Percentiles rank a stretch among this genome's conserved stretches.
These are phyloP conservation scores for Epizoanthus stellaris DNA, from an alignment of 92 coral and sea anemone genomes.

Conservation along the genomic window DNA sequence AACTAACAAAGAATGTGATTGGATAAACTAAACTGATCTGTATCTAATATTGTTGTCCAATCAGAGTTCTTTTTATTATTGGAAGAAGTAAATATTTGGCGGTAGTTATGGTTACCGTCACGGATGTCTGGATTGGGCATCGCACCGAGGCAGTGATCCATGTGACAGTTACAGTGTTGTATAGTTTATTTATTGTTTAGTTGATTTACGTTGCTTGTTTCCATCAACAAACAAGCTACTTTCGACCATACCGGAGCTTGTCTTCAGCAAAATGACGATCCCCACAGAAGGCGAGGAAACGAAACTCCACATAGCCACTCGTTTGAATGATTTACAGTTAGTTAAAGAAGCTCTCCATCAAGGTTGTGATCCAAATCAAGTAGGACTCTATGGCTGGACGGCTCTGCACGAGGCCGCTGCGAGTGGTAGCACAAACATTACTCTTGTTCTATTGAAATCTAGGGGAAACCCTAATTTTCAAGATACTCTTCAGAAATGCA, in stretches of 20 bases:
- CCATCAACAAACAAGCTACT: conserved; percentile 9
- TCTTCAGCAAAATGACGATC: conserved; percentile 64
- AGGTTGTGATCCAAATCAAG: conserved; percentile 69
- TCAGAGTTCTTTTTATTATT: conserved; percentile 3
- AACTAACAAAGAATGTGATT: conserved; percentile 16
- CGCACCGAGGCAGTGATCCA: too few species aligned
- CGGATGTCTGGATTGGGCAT: background rate
- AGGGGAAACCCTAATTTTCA: conserved; percentile 76
- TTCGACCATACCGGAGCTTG: background rate
- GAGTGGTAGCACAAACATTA: conserved; percentile 48
- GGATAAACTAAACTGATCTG: conserved; percentile 4
- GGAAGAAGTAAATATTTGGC: conserved; percentile 73
- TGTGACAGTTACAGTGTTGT: too few species aligned
- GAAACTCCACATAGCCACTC: conserved; percentile 65
- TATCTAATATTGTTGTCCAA: conserved; percentile 29
- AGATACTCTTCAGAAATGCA: conserved; percentile 52
- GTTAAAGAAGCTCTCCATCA: conserved; percentile 62
- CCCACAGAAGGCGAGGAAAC: conserved; percentile 69
- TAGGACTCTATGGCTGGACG: conserved; percentile 73
- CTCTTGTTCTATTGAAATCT: conserved; percentile 56
- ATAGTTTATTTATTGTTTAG: background rate
- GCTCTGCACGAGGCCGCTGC: conserved; percentile 78
- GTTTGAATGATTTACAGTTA: conserved; percentile 52
- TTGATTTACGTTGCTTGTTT: background rate
- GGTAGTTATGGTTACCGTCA: conserved; percentile 65